These are phyloP conservation scores for Luffia ferchaultella DNA, from an alignment of 2,888 invertebrate species.

Conservation along the genomic window DNA sequence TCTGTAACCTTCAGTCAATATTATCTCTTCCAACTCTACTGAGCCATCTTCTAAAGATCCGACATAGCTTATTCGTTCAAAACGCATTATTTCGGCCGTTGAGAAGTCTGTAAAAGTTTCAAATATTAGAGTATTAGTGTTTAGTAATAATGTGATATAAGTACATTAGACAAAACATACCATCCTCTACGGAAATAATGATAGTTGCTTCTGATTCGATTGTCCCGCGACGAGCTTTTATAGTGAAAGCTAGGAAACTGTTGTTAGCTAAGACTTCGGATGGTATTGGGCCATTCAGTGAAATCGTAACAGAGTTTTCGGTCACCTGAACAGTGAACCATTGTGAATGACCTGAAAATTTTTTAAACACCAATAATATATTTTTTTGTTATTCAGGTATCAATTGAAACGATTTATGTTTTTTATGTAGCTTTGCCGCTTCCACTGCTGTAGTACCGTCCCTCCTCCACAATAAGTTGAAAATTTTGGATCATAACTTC, in stretches of 20 bases:
- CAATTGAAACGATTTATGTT: too few relatives aligned
- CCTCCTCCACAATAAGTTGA: too few relatives aligned
- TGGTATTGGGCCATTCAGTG: conserved; percentile 6
- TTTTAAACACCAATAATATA: too few relatives aligned
- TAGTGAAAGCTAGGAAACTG: not conserved
- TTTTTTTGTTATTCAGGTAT: too few relatives aligned
- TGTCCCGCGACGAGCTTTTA: not conserved
- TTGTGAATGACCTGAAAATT: conserved; percentile 22
- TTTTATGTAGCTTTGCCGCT: too few relatives aligned
- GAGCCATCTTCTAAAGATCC: conserved; percentile 24
- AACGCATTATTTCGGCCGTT: conserved; percentile 27
- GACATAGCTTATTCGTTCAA: conserved; percentile 30
- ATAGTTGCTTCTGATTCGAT: not conserved
- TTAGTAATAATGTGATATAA: not conserved
- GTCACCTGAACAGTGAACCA: conserved; percentile 18
- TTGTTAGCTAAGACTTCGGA: not conserved
- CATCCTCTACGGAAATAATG: not conserved
- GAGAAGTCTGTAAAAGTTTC: conserved; percentile 29
- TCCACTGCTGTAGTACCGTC: too few relatives aligned
- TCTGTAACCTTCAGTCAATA: conserved; percentile 28
- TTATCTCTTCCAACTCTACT: conserved; percentile 24
- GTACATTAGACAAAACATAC: not conserved
- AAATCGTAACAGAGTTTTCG: conserved; percentile 14
- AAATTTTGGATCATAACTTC: too few relatives aligned
- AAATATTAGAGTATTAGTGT: not conserved